phyloP scores from a whole-genome alignment of 2,113 vertebrate genomes.

The Triplophysa siluroides region DNA sequence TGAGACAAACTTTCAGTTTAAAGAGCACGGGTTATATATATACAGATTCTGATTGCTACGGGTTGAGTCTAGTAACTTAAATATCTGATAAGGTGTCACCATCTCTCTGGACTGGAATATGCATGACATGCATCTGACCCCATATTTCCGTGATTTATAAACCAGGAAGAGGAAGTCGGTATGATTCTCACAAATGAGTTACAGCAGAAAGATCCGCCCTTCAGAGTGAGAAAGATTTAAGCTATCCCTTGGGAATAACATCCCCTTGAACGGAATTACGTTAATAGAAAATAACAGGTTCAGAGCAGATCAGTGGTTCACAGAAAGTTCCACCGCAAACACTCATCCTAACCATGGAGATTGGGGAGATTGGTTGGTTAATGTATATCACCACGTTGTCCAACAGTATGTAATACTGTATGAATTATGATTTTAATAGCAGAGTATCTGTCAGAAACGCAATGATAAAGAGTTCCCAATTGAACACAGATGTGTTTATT shows the following conservation, averaged over 20 bases:
- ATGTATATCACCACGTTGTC: slow-evolving; percentile 15
- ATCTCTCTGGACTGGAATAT: neutral
- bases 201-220: slow-evolving; percentile 12
- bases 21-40: neutral
- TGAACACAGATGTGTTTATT: slow-evolving; percentile 51
- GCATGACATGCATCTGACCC: slow-evolving; percentile 24
- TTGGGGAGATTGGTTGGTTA: neutral
- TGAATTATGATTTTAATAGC: slow-evolving; percentile 43
- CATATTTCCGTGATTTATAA: slow-evolving; percentile 29
- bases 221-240: slow-evolving; percentile 30
- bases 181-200: slow-evolving; percentile 30
- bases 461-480: slow-evolving; percentile 50
- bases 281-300: slow-evolving; percentile 20
- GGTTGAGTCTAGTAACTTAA: neutral
- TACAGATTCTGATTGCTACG: neutral
- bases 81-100: slow-evolving; percentile 8
- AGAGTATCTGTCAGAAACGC: slow-evolving; percentile 44
- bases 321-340: slow-evolving; percentile 19
- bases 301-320: slow-evolving; percentile 15
- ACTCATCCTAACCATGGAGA: slow-evolving; percentile 5
- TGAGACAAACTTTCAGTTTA: neutral
- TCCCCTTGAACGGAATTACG: neutral
- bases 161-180: slow-evolving; percentile 26
- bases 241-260: neutral
- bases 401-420: slow-evolving; percentile 35